Conservation (phyloP, 1,140 invertebrate genomes). For the Macrotrachela quadricornifera region DNA sequence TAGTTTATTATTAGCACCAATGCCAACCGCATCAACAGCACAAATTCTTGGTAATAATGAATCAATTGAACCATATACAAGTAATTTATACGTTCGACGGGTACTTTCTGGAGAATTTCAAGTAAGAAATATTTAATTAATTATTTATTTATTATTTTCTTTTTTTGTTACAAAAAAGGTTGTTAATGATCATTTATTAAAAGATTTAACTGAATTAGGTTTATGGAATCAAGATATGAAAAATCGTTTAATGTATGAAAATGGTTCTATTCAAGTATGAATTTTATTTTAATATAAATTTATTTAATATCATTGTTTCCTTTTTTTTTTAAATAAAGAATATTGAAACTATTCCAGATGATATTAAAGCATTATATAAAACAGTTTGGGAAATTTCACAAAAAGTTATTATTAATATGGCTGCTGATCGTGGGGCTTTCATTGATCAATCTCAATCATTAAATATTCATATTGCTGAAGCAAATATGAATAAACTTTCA, state of each 20-base stretch:
- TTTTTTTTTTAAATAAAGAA: conserved; percentile 42
- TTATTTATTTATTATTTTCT: background rate
- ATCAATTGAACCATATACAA: conserved; percentile 90
- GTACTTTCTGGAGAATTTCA: conserved; percentile 73
- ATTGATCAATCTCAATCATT: conserved; percentile 96
- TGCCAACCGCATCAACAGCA: conserved; percentile 96
- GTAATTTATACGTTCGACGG: conserved; percentile 78
- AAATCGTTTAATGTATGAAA: conserved; percentile 69
- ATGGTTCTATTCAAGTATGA: conserved; percentile 59
- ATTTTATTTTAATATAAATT: conserved; percentile 17
- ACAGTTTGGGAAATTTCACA: conserved; percentile 98
- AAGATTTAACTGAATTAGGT: conserved; percentile 66
- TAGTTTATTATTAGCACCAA: conserved; percentile 77
- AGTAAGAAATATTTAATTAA: conserved; percentile 19
- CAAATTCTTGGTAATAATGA: conserved; percentile 98
- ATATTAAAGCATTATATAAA: conserved; percentile 76
- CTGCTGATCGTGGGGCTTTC: conserved; percentile 83
- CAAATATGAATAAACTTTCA: conserved; percentile 72
- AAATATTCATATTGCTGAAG: conserved; percentile 82
- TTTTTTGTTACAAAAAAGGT: conserved; percentile 48
- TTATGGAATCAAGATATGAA: conserved; percentile 94
- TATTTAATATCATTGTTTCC: conserved; percentile 3
- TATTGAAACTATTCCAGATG: conserved; percentile 62
- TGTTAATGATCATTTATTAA: conserved; percentile 83
- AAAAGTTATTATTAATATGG: conserved; percentile 81